phyloP scores from a whole-genome alignment of 2,113 vertebrate species.

The Egretta garzetta region DNA sequence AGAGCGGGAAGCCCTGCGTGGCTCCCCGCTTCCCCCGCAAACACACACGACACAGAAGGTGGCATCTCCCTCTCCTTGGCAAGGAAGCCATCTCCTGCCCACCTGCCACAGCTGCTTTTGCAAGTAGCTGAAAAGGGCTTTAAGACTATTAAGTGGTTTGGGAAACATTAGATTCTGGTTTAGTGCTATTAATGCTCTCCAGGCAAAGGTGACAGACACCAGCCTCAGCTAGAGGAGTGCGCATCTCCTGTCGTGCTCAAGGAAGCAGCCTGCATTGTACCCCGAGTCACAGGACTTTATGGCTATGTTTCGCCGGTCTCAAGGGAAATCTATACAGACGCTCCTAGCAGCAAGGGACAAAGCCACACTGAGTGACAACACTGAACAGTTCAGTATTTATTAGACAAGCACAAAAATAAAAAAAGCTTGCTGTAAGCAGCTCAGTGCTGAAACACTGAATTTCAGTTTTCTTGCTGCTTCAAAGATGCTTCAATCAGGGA shows the following conservation, averaged over 20 bases:
- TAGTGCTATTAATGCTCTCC: neutral
- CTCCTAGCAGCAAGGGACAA: slow-evolving; percentile 18
- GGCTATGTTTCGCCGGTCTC: neutral
- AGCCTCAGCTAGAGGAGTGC: neutral
- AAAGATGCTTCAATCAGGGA: neutral
- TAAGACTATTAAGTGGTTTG: neutral
- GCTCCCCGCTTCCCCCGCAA: neutral
- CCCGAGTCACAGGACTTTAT: neutral
- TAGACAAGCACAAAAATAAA: neutral
- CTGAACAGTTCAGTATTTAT: slow-evolving; percentile 21
- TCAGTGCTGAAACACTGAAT: neutral
- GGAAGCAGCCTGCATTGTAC: neutral
- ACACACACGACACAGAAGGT: neutral
- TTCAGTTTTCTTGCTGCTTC: slow-evolving; percentile 7
- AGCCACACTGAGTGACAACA: neutral
- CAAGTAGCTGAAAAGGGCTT: neutral
- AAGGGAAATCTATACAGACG: neutral
- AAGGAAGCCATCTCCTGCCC: neutral
- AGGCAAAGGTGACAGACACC: neutral
- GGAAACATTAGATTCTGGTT: neutral
- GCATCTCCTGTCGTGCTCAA: neutral
- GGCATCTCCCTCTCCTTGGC: neutral
- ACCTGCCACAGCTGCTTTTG: neutral
- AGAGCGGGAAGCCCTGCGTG: neutral
- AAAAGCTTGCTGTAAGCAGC: slow-evolving; percentile 1